Evolutionary conservation across 2,888 invertebrate genomes (phyloP), one percentile per base, ranked within the genome.

Genomic region (Morinoia aosen): DNA sequence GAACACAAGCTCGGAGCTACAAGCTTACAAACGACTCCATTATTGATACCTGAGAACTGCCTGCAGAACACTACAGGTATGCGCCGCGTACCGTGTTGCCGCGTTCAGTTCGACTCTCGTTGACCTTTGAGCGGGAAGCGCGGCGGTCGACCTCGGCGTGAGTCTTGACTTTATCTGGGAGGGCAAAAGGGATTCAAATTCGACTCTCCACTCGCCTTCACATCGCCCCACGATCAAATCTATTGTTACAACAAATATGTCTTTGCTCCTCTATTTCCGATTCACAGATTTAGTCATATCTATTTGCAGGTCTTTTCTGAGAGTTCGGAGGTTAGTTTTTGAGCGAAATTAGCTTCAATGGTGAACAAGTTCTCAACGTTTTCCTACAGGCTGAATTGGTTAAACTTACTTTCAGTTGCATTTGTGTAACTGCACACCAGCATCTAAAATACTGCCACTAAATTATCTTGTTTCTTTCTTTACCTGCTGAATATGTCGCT

Each of bases 111-210:
- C 25, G 8, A 76, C 76, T 76, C 76, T 76, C 33, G 33, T 76
- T 76, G 76, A 76, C 76, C 76, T 76, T 76, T 76, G 76, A 76
- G 25, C 76, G 76, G 76, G 76, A 76, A 76, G 76, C 76, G 25
- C 76, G 33, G 76, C 76, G 7, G 76, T 76, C 76, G 76, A 76
- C 76, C 76, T 76, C 76, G 76, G 76, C 19, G 19, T 76, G 76
- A 33, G 76, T 16, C 76, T 76, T 76, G 76, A 76, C 76, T 76
- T 76, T 76, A 33, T 16, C 76, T 25, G 76, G 7, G 48, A 48
- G 76, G 76, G 76, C 76, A 33, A 76, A 76, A 7, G 76, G 76
- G 76, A 76, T 76, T 33, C 76, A 25, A 76, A 76, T 76, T 76
- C 7, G 76, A 76, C 76, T 76, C 33, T 10, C 76, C 64, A 64